Conservation (phyloP, 2,888 invertebrate genomes). For the Ceramica pisi region DNA sequence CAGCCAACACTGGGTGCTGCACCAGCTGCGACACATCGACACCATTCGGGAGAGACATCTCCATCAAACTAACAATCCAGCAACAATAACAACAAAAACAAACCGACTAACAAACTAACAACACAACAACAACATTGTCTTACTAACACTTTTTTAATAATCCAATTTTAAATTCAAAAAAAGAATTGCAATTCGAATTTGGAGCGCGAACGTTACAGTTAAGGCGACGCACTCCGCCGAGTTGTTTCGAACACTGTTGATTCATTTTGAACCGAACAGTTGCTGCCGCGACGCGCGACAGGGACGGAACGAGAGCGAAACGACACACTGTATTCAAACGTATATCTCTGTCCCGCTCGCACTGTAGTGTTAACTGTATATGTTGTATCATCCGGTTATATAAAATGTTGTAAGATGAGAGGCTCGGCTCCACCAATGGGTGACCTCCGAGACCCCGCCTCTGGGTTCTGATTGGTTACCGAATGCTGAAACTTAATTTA, state of each 20-base stretch:
- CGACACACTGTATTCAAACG: constrained; percentile 86
- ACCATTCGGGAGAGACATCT: constrained; percentile 96
- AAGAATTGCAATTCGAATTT: constrained; percentile 48
- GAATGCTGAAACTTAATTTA: constrained; percentile 89
- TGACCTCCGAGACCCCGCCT: constrained; percentile 77
- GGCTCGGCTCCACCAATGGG: constrained; percentile 79
- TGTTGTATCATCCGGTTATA: constrained; percentile 91
- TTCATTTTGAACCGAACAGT: constrained; percentile 86
- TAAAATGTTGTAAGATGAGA: constrained; percentile 89
- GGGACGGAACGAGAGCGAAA: constrained; percentile 81
- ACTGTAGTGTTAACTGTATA: constrained; percentile 89
- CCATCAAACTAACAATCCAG: constrained; percentile 74
- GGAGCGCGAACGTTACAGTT: constrained; percentile 73
- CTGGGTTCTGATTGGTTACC: constrained; percentile 79
- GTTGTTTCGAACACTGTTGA: constrained; percentile 88
- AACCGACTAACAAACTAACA: constrained; percentile 58
- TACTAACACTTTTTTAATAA: constrained; percentile 52
- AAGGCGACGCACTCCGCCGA: constrained; percentile 78
- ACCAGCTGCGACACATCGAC: constrained; percentile 96
- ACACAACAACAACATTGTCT: constrained; percentile 62
- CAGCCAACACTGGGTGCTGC: constrained; percentile 96
- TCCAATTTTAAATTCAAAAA: constrained; percentile 54
- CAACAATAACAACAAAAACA: constrained; percentile 59
- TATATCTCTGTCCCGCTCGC: constrained; percentile 81
- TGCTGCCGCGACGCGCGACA: constrained; percentile 76